Percentiles rank a stretch among this genome's conserved stretches.
These are phyloP conservation scores for Prietella phreatophila DNA, from an alignment of 2,113 vertebrate genomes.

Conservation along the genomic window DNA sequence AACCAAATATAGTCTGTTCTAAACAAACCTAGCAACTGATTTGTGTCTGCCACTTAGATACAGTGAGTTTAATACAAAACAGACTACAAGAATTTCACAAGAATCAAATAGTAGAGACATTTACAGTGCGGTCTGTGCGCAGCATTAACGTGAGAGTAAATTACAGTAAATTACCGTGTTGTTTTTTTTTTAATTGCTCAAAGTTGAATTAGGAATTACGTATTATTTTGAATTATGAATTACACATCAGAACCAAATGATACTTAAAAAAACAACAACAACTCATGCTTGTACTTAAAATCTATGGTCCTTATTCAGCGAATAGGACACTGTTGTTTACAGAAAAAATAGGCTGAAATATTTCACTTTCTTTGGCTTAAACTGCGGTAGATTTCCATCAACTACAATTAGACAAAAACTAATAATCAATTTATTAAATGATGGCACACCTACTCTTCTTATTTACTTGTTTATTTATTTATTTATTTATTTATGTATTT, in stretches of 20 bases:
- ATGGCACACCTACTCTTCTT: not conserved
- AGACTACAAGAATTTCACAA: not conserved
- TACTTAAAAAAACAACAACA: not conserved
- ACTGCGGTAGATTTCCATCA: not conserved
- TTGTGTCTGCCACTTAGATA: not conserved
- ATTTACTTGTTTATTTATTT: not conserved
- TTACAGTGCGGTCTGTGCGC: not conserved
- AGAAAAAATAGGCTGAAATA: not conserved
- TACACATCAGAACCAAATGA: not conserved
- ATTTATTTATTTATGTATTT: not conserved
- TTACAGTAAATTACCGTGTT: not conserved
- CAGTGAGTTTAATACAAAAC: not conserved
- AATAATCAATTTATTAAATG: not conserved
- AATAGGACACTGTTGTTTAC: not conserved
- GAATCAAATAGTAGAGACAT: not conserved
- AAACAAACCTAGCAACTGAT: not conserved
- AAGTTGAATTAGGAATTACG: not conserved
- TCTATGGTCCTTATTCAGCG: not conserved
- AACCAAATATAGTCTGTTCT: slow-evolving; percentile 21
- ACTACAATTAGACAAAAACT: not conserved
- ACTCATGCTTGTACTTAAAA: not conserved
- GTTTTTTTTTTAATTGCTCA: not conserved
- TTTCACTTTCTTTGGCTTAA: not conserved
- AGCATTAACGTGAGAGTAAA: not conserved
- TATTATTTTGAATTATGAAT: too few relatives aligned